Evolutionary conservation across 2,888 invertebrate genomes (phyloP), one percentile per base, ranked within the genome.

Genomic region (Drosophila yooni): DNA sequence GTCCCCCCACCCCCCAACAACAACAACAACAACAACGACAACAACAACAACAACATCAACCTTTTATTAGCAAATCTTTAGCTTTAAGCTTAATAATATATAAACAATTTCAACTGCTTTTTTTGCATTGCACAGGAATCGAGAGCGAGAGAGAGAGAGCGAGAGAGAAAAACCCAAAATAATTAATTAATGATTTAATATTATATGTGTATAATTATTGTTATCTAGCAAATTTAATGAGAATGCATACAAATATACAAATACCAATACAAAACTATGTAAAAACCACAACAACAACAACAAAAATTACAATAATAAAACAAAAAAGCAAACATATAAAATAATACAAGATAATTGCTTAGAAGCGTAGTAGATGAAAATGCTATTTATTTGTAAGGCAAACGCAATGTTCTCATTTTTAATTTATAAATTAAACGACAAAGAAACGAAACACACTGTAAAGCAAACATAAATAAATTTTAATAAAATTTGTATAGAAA

Each of bases 331-430:
- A 46, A 15, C 46, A 46, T 15, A 56, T 34, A 34, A 40, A 62
- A 51, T 48, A 40, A 54, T 48, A 51, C 34, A 38, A 59, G 15
- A 74, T 63, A 74, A 68, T 62, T 70, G 65, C 70, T 70, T 62
- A 59, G 59, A 84, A 70, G 85, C 81, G 68, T 48, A 71, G 60
- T 74, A 62, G 77, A 76, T 68, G 76, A 77, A 81, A 90, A 89
- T 90, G 88, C 88, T 88, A 88, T 91, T 90, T 89, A 84, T 79
- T 84, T 85, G 76, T 90, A 89, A 91, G 91, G 78, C 86, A 79
- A 90, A 88, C 81, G 88, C 88, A 91, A 91, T 91, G 90, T 91
- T 91, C 91, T 90, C 90, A 90, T 91, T 90, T 86, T 91, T 91
- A 85, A 90, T 87, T 89, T 89, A 84, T 84, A 88, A 85, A 72